These are phyloP conservation scores for Parambassis ranga DNA, from an alignment of 2,797 vertebrate species.

Conservation along the genomic window DNA sequence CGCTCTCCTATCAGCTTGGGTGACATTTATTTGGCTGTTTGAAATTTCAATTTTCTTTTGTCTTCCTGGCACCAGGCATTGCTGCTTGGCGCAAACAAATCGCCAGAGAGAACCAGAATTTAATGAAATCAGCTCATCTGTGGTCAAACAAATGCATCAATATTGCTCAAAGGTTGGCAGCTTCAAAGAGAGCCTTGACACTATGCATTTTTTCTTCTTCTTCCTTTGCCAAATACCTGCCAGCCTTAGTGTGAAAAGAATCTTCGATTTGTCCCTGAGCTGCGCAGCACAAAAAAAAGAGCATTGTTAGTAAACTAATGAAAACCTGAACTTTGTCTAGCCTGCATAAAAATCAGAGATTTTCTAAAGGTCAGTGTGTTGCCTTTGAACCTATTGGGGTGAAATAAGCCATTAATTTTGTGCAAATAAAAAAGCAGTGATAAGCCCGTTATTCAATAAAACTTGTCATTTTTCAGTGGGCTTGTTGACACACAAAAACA, in stretches of 20 bases:
- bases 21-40: slow-evolving; percentile 56
- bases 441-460: slow-evolving; percentile 4
- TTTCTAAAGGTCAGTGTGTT: slow-evolving; percentile 5
- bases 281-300: too few relatives aligned
- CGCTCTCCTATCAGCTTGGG: slow-evolving; percentile 29
- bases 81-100: slow-evolving; percentile 34
- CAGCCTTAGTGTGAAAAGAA: slow-evolving; percentile 9
- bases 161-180: slow-evolving; percentile 32
- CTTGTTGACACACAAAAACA: too few relatives aligned
- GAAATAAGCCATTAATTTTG: neutral
- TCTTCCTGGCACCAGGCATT: slow-evolving; percentile 28
- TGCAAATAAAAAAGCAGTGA: neutral
- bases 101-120: slow-evolving; percentile 41
- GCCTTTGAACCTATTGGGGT: neutral
- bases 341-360: neutral
- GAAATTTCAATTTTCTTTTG: slow-evolving; percentile 50
- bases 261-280: slow-evolving; percentile 11
- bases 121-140: slow-evolving; percentile 57
- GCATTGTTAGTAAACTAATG: neutral
- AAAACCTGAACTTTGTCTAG: neutral
- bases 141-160: slow-evolving; percentile 49
- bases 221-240: slow-evolving; percentile 33
- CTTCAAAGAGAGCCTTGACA: slow-evolving; percentile 28
- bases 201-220: slow-evolving; percentile 4
- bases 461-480: too few relatives aligned